Conservation (phyloP, 2,888 invertebrate species). For the Eupithecia dodoneata region DNA sequence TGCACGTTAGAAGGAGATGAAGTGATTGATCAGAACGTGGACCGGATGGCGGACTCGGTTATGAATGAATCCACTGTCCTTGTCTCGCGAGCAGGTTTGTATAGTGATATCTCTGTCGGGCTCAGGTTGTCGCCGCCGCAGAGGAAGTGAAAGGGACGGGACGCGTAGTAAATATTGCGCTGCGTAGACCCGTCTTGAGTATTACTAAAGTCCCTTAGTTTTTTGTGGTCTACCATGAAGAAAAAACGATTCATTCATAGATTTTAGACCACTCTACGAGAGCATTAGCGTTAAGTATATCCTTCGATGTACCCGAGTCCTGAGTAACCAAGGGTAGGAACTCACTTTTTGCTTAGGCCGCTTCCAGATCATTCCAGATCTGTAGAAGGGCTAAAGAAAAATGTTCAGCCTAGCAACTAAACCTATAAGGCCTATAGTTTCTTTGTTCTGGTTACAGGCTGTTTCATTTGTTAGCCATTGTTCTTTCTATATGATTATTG, state of each 20-base stretch:
- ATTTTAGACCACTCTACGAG: constrained; percentile 47
- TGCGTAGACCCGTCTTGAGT: constrained; percentile 71
- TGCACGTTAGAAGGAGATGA: constrained; percentile 81
- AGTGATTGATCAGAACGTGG: constrained; percentile 78
- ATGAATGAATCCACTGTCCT: constrained; percentile 82
- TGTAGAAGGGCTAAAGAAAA: not conserved
- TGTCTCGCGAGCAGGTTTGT: constrained; percentile 59
- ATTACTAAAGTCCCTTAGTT: constrained; percentile 71
- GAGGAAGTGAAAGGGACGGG: constrained; percentile 84
- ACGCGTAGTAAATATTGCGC: constrained; percentile 83
- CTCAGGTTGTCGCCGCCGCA: constrained; percentile 80
- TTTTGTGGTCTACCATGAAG: constrained; percentile 72
- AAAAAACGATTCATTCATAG: constrained; percentile 75
- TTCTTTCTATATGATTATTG: constrained; percentile 17
- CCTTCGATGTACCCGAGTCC: not conserved
- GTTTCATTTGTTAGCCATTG: constrained; percentile 19
- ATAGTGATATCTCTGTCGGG: constrained; percentile 66
- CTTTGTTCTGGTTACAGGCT: not conserved
- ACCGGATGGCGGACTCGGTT: constrained; percentile 83
- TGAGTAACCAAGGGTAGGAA: not conserved
- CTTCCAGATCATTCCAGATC: not conserved
- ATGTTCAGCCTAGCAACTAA: not conserved
- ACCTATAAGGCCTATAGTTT: not conserved
- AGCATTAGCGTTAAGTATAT: constrained; percentile 17
- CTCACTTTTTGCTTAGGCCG: not conserved